Conservation (phyloP, 1,140 invertebrate genomes). For the Contarinia nasturtii region DNA sequence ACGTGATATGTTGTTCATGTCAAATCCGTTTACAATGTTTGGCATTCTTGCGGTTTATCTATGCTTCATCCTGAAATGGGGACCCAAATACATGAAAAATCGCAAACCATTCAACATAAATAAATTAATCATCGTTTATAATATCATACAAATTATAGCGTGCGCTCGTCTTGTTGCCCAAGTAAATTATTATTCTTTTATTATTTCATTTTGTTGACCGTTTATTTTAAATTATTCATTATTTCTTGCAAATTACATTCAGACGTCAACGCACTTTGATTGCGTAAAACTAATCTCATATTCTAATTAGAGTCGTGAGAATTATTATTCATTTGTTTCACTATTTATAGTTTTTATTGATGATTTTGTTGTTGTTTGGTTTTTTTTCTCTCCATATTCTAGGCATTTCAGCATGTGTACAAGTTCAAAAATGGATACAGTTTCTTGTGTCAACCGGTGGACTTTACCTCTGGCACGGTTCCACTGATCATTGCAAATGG, state of each 20-base stretch:
- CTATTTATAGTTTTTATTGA: constrained; percentile 2
- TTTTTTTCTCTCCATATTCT: not conserved
- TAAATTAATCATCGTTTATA: constrained; percentile 50
- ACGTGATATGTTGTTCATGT: constrained; percentile 19
- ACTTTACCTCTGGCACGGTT: constrained; percentile 24
- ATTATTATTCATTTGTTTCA: no score
- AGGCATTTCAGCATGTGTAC: not conserved
- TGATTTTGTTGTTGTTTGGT: constrained; percentile 1
- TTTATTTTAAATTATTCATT: not conserved
- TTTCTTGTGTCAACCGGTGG: constrained; percentile 41
- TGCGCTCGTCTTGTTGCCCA: not conserved
- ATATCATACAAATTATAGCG: constrained; percentile 51
- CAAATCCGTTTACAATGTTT: constrained; percentile 29
- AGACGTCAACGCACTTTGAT: not conserved
- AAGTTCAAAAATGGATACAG: constrained; percentile 30
- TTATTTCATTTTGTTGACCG: no score
- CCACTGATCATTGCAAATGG: constrained; percentile 35
- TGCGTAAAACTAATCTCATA: constrained; percentile 4
- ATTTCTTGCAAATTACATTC: not conserved
- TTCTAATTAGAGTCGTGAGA: no score
- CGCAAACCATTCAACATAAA: constrained; percentile 49
- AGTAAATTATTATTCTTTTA: not conserved
- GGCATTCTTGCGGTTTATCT: constrained; percentile 40
- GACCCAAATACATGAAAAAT: constrained; percentile 55
- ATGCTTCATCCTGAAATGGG: constrained; percentile 29